Base-by-base conservation (phyloP, 2,797 vertebrate species). In the Amphiprion clarkii region DNA sequence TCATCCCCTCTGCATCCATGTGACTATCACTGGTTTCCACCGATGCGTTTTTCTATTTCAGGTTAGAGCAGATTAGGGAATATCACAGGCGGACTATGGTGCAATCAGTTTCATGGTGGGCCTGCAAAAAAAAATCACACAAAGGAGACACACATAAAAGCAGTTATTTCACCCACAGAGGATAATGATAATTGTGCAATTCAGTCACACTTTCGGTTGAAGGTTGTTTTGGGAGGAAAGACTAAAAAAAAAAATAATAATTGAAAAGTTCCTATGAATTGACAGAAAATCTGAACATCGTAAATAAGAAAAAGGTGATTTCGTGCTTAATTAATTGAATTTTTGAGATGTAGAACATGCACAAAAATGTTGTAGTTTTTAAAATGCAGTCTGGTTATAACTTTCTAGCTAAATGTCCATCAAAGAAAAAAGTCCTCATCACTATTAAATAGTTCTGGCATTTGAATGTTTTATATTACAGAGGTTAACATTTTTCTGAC, bases 91-190 rank as follows among this genome's bases (percentile, higher is more conserved):
- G 70, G 67, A 52, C 76, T 71, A 78, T 39, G 63, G 81, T 67
- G 76, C 79, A 85, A 87, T 88, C 74, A 85, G 76, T 76, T 82
- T 81, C 76, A 77, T 78, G 60, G 70, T 64, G 81, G 73, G 79
- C n/a, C 79, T 66, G 78, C 16, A 58, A 80, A 67, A 74, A 74
- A 23, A 67, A 74, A 74, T 40, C 8, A 9, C 56, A 78, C 66
- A 81, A 65, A 65, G 56, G 64, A 75, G 39, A 36, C 62, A 42
- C 58, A 82, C 56, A 77, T 79, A 66, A 87, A 88, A 84, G 70
- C 53, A 4, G 52, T 54, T 44, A 62, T 67, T 87, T 81, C 57
- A 62, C 58, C 60, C 70, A 67, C 55, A 56, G 49, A 75, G 58
- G 14, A 56, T 75, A 75, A 85, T 84, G 75, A 74, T 74, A 63